Base-by-base conservation (phyloP, 2,113 vertebrate species). In the Entomyzon cyanotis region DNA sequence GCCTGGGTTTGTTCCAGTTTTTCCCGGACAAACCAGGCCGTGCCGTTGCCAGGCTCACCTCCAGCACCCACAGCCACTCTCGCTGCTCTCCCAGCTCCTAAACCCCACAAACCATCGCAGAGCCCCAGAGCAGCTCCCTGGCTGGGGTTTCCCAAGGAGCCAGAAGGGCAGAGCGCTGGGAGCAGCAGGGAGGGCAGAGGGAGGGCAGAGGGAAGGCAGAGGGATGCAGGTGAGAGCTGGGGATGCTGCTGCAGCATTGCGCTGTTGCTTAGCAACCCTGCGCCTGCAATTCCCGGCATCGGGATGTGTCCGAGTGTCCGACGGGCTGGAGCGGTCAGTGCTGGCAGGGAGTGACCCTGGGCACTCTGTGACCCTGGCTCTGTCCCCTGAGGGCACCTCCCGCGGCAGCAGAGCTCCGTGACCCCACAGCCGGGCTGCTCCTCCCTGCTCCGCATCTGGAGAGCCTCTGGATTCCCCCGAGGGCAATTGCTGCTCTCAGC, bases 261-360 rank as follows among this genome's bases (percentile, higher is more conserved):
- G 65, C 35, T 5, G 95, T 96, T 96, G 96, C 97, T 93, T 94
- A 82, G 97, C 97, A 98, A 97, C 95, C 24, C 81, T 47, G 83
- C 80, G 95, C 93, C 89, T 70, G 77, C 82, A 42, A 28, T 42
- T 62, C 63, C n/a, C 8, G 90, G 60, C 33, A 80, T 71, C 28
- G 56, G 53, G 76, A 88, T 75, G 59, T 37, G 55, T 50, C 82
- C 8, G 64, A 41, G 84, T 44, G 31, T 47, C 78, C 17, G 49
- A n/a, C 30, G 73, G 44, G 55, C 56, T 15, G 60, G 28, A 50
- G 70, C 46, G 71, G 67, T 13, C 27, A 12, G 25, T 70, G 39
- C 39, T 1, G 7, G 30, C 50, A 69, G 31, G 31, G 30, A 64
- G 47, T 10, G 53, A 46, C 22, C 31, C 3, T 3, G 21, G 15